Conservation (phyloP, 2,888 invertebrate species). For the Mantis religiosa region DNA sequence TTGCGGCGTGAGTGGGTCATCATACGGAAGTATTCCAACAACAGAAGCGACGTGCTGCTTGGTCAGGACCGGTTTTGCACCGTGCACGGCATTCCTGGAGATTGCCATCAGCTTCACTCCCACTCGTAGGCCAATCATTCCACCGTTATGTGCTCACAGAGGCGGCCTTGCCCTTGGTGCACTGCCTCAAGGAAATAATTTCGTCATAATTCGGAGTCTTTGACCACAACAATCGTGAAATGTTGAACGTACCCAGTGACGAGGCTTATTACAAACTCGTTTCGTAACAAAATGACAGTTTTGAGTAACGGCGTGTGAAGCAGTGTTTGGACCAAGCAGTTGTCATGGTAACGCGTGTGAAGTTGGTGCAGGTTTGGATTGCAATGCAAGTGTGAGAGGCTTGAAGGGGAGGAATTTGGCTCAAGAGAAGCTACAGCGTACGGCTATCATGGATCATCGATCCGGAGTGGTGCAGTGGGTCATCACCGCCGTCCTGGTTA, state of each 20-base stretch:
- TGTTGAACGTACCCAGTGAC: background rate
- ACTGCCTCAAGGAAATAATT: background rate
- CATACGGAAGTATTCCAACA: background rate
- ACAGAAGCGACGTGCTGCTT: no score
- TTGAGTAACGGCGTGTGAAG: no score
- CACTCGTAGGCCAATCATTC: background rate
- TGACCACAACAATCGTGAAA: background rate
- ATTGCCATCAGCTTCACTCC: background rate
- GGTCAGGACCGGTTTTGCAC: background rate
- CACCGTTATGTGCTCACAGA: background rate
- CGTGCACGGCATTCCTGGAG: background rate
- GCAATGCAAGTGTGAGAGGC: background rate
- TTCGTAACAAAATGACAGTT: background rate
- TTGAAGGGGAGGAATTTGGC: background rate
- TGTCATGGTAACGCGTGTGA: no score
- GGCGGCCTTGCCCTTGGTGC: background rate
- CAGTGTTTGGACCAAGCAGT: no score
- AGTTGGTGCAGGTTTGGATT: no score
- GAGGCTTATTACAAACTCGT: background rate
- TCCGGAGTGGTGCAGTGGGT: background rate
- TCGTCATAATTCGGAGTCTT: background rate
- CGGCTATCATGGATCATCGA: background rate
- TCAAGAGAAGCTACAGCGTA: no score
- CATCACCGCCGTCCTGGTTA: background rate
- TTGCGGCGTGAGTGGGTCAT: background rate